These are phyloP conservation scores for Ctenoplectra terminalis DNA, from an alignment of 1,140 invertebrate genomes.

Conservation along the genomic window DNA sequence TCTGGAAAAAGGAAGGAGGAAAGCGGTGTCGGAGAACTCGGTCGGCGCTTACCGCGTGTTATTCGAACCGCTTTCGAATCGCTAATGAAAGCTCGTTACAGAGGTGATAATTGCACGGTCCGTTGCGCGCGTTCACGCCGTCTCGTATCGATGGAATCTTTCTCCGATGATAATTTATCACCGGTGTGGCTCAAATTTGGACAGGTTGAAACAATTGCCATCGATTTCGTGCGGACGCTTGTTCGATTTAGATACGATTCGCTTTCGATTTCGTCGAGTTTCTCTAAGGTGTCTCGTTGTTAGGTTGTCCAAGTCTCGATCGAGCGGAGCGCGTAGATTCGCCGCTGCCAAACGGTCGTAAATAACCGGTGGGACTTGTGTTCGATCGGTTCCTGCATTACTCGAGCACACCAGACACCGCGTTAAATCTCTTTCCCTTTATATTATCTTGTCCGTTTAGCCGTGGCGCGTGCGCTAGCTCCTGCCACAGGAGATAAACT, in stretches of 20 bases:
- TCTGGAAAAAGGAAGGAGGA: no score
- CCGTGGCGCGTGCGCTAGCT: slow-evolving; percentile 26
- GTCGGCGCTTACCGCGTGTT: background rate
- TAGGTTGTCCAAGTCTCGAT: background rate
- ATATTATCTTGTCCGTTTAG: slow-evolving; percentile 41
- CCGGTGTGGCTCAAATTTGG: background rate
- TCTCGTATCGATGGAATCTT: background rate
- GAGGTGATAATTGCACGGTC: slow-evolving; percentile 14
- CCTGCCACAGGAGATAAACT: slow-evolving; percentile 29
- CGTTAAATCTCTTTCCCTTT: slow-evolving; percentile 33
- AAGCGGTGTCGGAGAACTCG: background rate
- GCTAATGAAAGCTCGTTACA: slow-evolving; percentile 12
- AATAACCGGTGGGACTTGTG: slow-evolving; percentile 22
- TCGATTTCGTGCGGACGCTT: background rate
- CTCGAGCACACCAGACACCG: slow-evolving; percentile 26
- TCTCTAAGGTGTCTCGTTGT: background rate
- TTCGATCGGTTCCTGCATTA: slow-evolving; percentile 33
- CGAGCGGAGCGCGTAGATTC: background rate
- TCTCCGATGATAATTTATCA: background rate
- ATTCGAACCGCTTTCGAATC: slow-evolving; percentile 8
- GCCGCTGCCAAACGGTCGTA: slow-evolving; percentile 3
- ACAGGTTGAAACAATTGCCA: background rate
- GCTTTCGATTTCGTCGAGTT: background rate
- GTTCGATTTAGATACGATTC: background rate
- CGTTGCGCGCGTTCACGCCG: background rate